Percentiles rank a stretch among this genome's conserved stretches.
Conservation (phyloP, 2,797 vertebrate genomes). For the Pangasius mekongensis region DNA sequence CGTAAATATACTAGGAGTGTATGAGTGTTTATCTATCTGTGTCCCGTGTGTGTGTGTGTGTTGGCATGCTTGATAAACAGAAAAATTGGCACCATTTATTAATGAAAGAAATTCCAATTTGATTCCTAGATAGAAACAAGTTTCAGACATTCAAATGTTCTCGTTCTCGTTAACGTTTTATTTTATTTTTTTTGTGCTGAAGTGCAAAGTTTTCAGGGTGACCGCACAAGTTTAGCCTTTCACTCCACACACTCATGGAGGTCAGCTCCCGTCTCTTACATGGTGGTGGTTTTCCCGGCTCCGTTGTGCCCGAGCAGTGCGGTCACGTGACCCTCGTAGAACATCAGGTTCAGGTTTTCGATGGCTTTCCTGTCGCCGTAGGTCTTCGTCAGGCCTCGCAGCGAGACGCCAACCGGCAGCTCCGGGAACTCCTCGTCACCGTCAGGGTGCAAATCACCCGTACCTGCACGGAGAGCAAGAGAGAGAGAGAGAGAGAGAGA, state of each 20-base stretch:
- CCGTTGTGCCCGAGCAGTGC: conserved; percentile 95
- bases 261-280: conserved; percentile 73
- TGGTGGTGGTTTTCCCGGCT: conserved; percentile 97
- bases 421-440: conserved; percentile 79
- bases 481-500: conserved; percentile 4
- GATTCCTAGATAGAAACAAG: too few relatives aligned
- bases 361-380: conserved; percentile 86
- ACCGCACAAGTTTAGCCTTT: background rate
- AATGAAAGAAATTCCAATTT: too few relatives aligned
- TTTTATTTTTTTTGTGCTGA: too few relatives aligned
- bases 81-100: too few relatives aligned
- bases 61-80: too few relatives aligned
- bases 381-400: conserved; percentile 86
- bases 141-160: too few relatives aligned
- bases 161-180: background rate
- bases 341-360: conserved; percentile 88
- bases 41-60: too few relatives aligned
- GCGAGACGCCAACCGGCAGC: conserved; percentile 85
- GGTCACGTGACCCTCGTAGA: conserved; percentile 94
- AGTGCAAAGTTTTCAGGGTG: background rate
- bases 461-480: conserved; percentile 59
- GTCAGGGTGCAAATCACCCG: conserved; percentile 70
- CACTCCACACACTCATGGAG: background rate
- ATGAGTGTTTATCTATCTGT: background rate
- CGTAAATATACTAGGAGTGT: background rate